phyloP scores from a whole-genome alignment of 2,797 vertebrate genomes.

The Eurystomus glaucurus region DNA sequence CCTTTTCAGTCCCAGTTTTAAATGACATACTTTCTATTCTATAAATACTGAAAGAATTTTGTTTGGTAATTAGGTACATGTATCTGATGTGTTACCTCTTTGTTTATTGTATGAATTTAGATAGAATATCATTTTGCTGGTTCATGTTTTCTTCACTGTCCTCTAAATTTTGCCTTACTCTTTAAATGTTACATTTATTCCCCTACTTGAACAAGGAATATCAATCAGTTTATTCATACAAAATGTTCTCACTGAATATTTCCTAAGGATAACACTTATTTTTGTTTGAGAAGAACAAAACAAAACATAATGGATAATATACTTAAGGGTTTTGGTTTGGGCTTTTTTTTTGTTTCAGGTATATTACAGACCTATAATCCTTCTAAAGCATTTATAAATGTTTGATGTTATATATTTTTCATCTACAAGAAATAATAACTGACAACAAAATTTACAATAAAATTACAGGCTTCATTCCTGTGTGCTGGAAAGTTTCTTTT shows the following conservation, averaged over 20 bases:
- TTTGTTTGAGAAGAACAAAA: rapidly evolving
- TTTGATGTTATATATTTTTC: neutral
- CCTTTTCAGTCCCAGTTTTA: neutral
- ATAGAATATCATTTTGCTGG: neutral
- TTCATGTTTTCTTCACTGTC: neutral
- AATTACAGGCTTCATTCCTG: neutral
- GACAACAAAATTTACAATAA: neutral
- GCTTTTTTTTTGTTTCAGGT: neutral
- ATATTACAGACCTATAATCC: neutral
- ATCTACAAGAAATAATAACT: neutral
- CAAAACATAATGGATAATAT: neutral
- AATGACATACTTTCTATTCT: neutral
- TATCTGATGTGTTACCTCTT: neutral
- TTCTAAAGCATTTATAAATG: neutral
- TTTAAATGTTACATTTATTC: neutral
- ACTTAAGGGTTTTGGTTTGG: rapidly evolving
- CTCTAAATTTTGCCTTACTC: neutral
- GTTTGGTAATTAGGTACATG: rapidly evolving
- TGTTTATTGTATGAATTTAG: neutral
- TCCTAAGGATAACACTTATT: neutral
- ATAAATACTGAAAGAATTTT: neutral
- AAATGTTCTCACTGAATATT: neutral
- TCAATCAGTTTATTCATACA: neutral
- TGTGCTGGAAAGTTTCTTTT: neutral
- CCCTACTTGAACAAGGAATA: neutral